Evolutionary conservation across 2,113 vertebrate genomes (phyloP).

Genomic region (Pseudopodoces humilis): DNA sequence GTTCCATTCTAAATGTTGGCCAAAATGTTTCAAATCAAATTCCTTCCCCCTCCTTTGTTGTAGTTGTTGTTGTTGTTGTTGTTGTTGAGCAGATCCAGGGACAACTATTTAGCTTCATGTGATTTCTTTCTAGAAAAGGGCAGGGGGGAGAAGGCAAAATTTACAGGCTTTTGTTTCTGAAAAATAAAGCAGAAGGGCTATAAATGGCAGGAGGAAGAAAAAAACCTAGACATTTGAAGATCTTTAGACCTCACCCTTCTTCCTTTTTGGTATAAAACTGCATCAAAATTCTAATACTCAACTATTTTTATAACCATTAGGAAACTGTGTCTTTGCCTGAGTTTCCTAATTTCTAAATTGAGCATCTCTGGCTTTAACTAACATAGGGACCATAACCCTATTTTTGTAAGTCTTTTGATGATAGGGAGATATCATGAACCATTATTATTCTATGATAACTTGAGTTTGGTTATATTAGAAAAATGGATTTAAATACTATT

Average conservation of each 20-base stretch:
- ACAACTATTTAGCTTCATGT: not conserved
- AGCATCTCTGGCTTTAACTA: not conserved
- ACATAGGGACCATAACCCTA: not conserved
- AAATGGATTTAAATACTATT: not conserved
- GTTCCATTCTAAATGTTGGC: not conserved
- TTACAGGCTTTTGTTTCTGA: not conserved
- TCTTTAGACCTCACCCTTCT: not conserved
- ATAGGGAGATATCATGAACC: not conserved
- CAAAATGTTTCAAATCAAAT: not conserved
- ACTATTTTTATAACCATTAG: not conserved
- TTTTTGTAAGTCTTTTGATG: not conserved
- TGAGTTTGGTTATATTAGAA: not conserved
- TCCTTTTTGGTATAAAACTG: not conserved
- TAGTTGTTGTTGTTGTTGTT: too few species aligned
- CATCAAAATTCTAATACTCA: not conserved
- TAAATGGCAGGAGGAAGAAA: not conserved
- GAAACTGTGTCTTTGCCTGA: not conserved
- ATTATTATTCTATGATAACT: not conserved
- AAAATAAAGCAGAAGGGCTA: not conserved
- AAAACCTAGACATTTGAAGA: not conserved
- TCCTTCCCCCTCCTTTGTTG: rapidly evolving
- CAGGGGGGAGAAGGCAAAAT: not conserved
- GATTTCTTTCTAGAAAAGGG: not conserved
- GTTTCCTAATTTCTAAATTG: not conserved
- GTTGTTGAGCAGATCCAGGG: not conserved